Base-by-base conservation (phyloP, 2,888 invertebrate species). In the Anthoptus insignis region DNA sequence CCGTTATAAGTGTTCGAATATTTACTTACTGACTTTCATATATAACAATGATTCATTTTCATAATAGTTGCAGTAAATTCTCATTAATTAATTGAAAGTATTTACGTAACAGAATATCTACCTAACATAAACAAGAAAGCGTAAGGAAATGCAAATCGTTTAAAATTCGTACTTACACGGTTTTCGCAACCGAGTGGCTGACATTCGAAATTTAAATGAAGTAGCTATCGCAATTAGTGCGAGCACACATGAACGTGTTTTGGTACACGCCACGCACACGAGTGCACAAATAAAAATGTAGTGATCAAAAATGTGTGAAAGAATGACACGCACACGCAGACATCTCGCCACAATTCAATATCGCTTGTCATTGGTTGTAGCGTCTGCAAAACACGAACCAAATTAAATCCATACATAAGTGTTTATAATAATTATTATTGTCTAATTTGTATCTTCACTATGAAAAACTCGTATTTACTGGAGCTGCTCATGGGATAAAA, bases 121-220 rank as follows among this genome's bases (percentile, higher is more conserved):
- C n/a, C n/a, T 42, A 49, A 50, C 34, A 22, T 8, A 49, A 59
- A 37, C 11, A 24, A 11, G 37, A 52, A 37, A 3, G 1, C 19
- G 19, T 42, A 52, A 64, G 64, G 49, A 61, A 66, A 53, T 37
- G 56, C 64, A 53, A 67, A 64, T 68, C 63, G 49, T 65, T 64
- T 59, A 67, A 82, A 84, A 77, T 80, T 73, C 67, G 39, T 56
- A 82, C 81, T 87, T 91, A 86, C 72, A 64, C 70, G 73, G 70
- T 77, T 83, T 85, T 84, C 72, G 60, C 76, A 76, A 72, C 64
- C 72, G 71, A 76, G 72, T 76, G 78, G 69, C 86, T 83, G 89
- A 88, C 89, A 89, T 89, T 91, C 91, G 90, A 92, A 91, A 91
- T 93, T 92, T 91, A 92, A 92, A 93, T 92, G 89, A 93, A 93